Conservation (phyloP, 1,140 invertebrate species). For the Temnothorax curvispinosus region DNA sequence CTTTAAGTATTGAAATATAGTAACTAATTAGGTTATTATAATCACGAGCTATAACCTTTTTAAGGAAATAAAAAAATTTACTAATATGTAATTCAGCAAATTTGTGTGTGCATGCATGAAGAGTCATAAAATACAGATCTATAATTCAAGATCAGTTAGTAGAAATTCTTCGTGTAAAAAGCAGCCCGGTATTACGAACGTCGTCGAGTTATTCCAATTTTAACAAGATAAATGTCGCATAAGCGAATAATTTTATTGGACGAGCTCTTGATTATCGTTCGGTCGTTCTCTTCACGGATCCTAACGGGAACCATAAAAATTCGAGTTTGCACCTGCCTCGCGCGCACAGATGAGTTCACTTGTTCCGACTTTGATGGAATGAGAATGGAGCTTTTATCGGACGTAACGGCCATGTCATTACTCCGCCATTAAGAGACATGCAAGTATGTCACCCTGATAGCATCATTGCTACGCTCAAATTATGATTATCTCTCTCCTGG, state of each 20-base stretch:
- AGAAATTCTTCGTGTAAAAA: not conserved
- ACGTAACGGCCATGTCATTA: conserved; percentile 48
- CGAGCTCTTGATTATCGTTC: conserved; percentile 9
- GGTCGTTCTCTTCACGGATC: not conserved
- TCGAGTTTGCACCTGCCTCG: conserved; percentile 13
- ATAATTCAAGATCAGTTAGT: not conserved
- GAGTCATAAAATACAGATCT: not conserved
- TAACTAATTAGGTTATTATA: not conserved
- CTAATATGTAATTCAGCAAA: not conserved
- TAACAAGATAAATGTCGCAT: not conserved
- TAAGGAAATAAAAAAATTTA: not conserved
- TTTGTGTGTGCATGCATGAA: not conserved
- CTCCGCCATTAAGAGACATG: conserved; percentile 16
- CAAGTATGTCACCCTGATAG: conserved; percentile 50
- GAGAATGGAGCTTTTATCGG: conserved; percentile 49
- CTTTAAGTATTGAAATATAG: not conserved
- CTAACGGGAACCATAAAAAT: conserved; percentile 21
- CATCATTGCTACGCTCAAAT: conserved; percentile 51
- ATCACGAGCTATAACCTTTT: not conserved
- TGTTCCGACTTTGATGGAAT: conserved; percentile 29
- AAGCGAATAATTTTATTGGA: conserved; percentile 20
- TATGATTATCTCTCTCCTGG: conserved; percentile 36
- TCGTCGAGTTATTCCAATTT: not conserved
- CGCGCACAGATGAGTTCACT: conserved; percentile 34
- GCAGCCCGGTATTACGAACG: not conserved